Evolutionary conservation across 2,888 invertebrate species (phyloP), one percentile per base, ranked within the genome.

Genomic region (Bugulina stolonifera): DNA sequence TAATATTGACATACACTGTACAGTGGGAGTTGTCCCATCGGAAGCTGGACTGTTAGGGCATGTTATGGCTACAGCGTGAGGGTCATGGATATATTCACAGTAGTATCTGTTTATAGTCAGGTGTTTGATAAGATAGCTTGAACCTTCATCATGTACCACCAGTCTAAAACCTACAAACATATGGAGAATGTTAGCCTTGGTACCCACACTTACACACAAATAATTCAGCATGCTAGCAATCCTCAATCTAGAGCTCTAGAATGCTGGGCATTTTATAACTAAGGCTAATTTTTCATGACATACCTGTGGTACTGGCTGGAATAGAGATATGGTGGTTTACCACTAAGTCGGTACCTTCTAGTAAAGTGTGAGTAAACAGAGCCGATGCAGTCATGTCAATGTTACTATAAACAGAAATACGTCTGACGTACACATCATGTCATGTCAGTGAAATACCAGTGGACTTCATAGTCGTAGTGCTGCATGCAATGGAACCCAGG

Each of bases 71-170:
- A 64, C 10, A 3, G 22, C 5, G 27, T 32, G 10, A n/a, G 18
- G 25, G 2, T 10, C 64, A 14, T 27, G 29, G 18, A 32, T 32
- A 32, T 64, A 64, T 27, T 64, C 27, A 27, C 64, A 64, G 32
- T 64, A 32, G n/a, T 64, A 64, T 14, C 64, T 64, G 64, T 27
- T 32, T 5, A 64, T 14, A 18, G 32, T 64, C 32, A 64, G 34
- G 10, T 14, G 27, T 32, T 64, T 64, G 64, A 64, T 32, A 29
- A 34, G 18, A 32, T 25, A 64, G 22, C 18, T 14, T 2, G 64
- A 64, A 64, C 64, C 64, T 34, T 32, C 64, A 32, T 64, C 64
- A 32, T 64, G 64, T 64, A 64, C 3, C 27, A 32, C 64, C 25
- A 64, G 10, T 5, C 64, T 22, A 64, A 14, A 64, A 18, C 57